Evolutionary conservation across 2,888 invertebrate genomes (phyloP), one percentile per base, ranked within the genome.

Genomic region (Sericinus montela): DNA sequence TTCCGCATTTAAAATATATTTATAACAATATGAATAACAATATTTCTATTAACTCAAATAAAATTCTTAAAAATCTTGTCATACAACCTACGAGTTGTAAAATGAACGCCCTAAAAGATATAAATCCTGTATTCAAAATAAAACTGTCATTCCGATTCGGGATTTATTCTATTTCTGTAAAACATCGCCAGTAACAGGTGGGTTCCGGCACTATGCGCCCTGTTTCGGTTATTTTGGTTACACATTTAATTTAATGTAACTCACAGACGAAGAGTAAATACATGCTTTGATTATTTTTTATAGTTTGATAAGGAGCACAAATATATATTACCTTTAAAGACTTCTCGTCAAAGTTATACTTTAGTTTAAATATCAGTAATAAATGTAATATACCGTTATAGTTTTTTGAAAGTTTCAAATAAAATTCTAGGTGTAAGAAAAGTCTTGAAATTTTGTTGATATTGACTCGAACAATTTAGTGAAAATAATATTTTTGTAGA

Each of bases 101-200:
- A 19, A 41, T 28, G 10, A 0, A 13, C 2, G 15, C 6, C 19
- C 16, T 23, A 11, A 13, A 37, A 37, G 40, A 36, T 36, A 8
- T 29, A 35, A 45, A 19, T 19, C 5, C 48, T 51, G 23, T 48
- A 35, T 48, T 48, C 59, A 60, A 72, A 77, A 81, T 80, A 79
- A 75, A 72, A 67, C 69, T 80, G 80, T 80, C 83, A 75, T 61
- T 72, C 65, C 61, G 48, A 63, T 69, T 68, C 58, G 53, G 66
- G 60, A 67, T 69, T 70, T 69, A 70, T 73, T 71, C 77, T 79
- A 78, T 77, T 76, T 72, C 62, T 57, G 69, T 68, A 62, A 73
- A 72, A 68, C 67, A 67, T 76, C 68, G 68, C 55, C 67, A 63
- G 61, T 65, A 73, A 68, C 82, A 82, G 82, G 82, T 83, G 81